phyloP scores from a whole-genome alignment of 1,140 invertebrate species.

The Procambarus clarkii region DNA sequence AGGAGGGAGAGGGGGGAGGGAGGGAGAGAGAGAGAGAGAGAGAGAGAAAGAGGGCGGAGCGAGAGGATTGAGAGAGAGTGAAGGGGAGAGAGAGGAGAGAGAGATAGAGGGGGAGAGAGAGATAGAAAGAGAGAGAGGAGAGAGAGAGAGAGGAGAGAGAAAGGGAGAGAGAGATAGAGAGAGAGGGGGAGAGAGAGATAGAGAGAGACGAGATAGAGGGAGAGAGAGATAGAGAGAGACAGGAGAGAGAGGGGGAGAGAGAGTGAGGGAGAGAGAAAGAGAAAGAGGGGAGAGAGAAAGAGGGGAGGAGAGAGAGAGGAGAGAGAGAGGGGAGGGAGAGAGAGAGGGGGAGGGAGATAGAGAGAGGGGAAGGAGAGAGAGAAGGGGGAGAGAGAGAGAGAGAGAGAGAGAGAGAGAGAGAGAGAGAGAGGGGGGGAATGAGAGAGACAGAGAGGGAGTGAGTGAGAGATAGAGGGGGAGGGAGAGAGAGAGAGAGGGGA shows the following conservation, averaged over 20 bases:
- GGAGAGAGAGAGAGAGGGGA: neutral
- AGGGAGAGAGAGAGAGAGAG: neutral
- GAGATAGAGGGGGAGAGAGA: no score
- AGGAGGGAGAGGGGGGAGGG: neutral
- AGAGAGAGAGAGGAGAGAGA: slow-evolving; percentile 9
- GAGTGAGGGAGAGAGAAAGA: no score
- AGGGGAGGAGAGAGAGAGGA: neutral
- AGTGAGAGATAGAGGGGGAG: no score
- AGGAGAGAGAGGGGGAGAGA: no score
- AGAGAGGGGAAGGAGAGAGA: neutral
- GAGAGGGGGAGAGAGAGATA: no score
- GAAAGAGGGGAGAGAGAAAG: neutral
- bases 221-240: no score
- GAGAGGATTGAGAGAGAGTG: no score
- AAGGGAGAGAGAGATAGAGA: no score
- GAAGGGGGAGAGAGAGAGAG: neutral
- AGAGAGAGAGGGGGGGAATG: neutral
- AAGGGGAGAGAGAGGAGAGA: no score
- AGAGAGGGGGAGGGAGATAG: neutral
- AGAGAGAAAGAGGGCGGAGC: no score
- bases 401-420: slow-evolving; percentile 2
- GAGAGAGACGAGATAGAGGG: no score
- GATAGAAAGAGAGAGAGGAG: no score
- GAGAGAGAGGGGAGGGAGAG: neutral
- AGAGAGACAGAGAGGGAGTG: neutral